A percentile compares a stretch with the other conserved stretches of the same genome.
Evolutionary conservation across 2,113 vertebrate species (phyloP).

Genomic region (crab-eating macaque (Macaca fascicularis)): T2T-MFA8v1.1 NC_088384.1:71027501-71028000

Average conservation of each 20-base stretch:
- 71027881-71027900: constrained; percentile 10
- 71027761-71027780: background rate
- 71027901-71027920: constrained; percentile 18
- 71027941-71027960: background rate
- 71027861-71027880: constrained; percentile 29
- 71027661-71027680: background rate
- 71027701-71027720: background rate
- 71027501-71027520: background rate
- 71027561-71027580: background rate
- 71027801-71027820: constrained; percentile 58
- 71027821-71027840: constrained; percentile 41
- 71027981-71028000: background rate
- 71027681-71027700: background rate
- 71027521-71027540: background rate
- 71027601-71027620: background rate
- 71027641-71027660: constrained; percentile 2
- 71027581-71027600: background rate
- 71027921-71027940: background rate
- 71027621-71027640: background rate
- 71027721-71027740: background rate
- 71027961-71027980: background rate
- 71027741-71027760: constrained; percentile 25
- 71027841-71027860: constrained; percentile 48
- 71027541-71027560: background rate
- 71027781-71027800: constrained; percentile 47